Conservation (phyloP, 2,113 vertebrate genomes). For the Rhinopomastus cyanomelas region DNA sequence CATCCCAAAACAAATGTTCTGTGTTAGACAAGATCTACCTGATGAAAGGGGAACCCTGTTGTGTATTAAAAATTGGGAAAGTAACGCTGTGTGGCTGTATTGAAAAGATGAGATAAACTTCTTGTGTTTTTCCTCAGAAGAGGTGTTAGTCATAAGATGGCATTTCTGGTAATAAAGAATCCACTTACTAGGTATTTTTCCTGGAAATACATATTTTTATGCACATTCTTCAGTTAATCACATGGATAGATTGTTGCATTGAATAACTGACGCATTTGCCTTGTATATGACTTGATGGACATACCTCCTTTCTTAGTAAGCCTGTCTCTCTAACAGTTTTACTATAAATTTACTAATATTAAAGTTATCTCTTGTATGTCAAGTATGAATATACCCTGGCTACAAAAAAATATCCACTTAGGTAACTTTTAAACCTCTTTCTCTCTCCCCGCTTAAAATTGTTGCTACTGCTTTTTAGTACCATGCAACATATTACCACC, state of each 20-base stretch:
- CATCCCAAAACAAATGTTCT: neutral
- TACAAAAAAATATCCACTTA: neutral
- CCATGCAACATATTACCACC: neutral
- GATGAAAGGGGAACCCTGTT: neutral
- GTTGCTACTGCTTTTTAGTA: neutral
- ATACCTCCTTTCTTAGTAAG: neutral
- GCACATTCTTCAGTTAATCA: conserved; percentile 7
- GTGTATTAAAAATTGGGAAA: neutral
- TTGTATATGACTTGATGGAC: conserved; percentile 7
- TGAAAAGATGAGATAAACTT: neutral
- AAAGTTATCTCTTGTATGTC: neutral
- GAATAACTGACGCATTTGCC: neutral
- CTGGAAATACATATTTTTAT: conserved; percentile 8
- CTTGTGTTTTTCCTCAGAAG: neutral
- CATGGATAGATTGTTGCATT: neutral
- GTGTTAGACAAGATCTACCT: neutral
- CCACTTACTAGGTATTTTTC: neutral
- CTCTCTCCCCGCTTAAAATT: neutral
- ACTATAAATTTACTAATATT: neutral
- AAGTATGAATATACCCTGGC: neutral
- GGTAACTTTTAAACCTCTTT: neutral
- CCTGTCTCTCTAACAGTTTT: neutral
- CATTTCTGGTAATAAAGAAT: conserved; percentile 37
- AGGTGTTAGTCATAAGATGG: conserved; percentile 7
- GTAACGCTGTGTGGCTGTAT: neutral